Evolutionary conservation across 2,113 vertebrate genomes (phyloP), one percentile per base, ranked within the genome.

Genomic region (Pseudolaguvia tuberculata): DNA sequence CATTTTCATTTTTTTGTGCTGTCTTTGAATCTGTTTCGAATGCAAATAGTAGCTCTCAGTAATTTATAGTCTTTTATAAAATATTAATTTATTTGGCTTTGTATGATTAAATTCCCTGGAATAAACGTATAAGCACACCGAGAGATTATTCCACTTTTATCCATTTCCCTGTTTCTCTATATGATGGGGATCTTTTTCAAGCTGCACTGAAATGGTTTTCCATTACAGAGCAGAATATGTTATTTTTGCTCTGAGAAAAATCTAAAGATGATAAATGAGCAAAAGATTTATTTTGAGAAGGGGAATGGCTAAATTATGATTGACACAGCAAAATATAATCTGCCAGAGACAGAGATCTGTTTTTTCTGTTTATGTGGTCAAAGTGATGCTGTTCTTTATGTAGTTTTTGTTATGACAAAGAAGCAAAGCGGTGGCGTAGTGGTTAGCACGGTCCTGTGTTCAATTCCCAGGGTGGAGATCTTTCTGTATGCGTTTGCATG

Each of bases 181-280:
- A 66, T 69, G 47, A 65, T 10, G 20, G 18, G 20, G n/a, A 25
- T 58, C 21, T 68, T 58, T 71, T 72, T 76, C 67, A 15, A 27
- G 9, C 50, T 76, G 66, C 56, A 73, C 73, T 77, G 63, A 80
- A 77, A 76, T 77, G 55, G 25, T 4, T 15, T 51, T 66, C 52
- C 53, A 77, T 77, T 80, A 80, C 75, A 29, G 68, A 70, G 51
- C 73, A 65, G 72, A 73, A 69, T 80, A 55, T 53, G 50, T 77
- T 69, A 80, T 73, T 59, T 45, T 69, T 71, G 51, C 65, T 73
- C 70, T 69, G 27, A 48, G 56, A 80, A 31, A 17, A 55, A 71
- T 45, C 25, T 18, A n/a, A 21, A 10, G 58, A 77, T 77, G 75
- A 80, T 70, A 73, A 77, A 74, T 74, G 50, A 70, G 61, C 14